Percentiles rank a stretch among this genome's conserved stretches.
phyloP scores from a whole-genome alignment of 2,797 vertebrate species.

The Erpetoichthys calabaricus region DNA sequence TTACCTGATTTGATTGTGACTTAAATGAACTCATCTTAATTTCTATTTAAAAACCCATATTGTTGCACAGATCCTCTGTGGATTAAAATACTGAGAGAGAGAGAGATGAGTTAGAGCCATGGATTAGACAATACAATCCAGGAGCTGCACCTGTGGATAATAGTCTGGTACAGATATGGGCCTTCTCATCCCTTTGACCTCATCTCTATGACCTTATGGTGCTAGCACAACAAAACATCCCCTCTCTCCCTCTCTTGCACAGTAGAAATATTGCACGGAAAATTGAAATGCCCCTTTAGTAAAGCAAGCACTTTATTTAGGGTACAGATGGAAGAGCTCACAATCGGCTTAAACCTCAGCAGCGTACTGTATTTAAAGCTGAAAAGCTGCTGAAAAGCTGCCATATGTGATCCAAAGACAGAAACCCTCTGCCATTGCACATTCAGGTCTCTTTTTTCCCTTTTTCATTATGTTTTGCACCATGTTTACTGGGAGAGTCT shows the following conservation, averaged over 20 bases:
- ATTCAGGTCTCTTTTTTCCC: no score
- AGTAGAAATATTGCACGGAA: not conserved
- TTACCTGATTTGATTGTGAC: no score
- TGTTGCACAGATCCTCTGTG: no score
- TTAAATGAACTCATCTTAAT: no score
- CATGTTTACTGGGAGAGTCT: no score
- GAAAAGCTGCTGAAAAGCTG: not conserved
- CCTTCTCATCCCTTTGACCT: slow-evolving; percentile 3
- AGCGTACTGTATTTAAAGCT: slow-evolving; percentile 1
- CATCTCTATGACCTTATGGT: slow-evolving; percentile 5
- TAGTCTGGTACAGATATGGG: not conserved
- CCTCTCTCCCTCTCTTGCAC: not conserved
- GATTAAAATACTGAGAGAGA: not conserved
- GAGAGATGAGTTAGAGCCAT: not conserved
- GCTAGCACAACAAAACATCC: not conserved
- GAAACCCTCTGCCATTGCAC: not conserved
- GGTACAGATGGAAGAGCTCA: not conserved
- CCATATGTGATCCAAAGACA: slow-evolving; percentile 1
- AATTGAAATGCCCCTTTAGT: slow-evolving; percentile 2
- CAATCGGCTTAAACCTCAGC: not conserved
- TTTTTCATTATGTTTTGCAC: no score
- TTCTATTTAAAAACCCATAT: no score
- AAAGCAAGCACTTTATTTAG: not conserved
- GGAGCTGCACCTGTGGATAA: not conserved
- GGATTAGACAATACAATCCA: slow-evolving; percentile 5